These are phyloP conservation scores for Drosophila orena DNA, from an alignment of 1,140 invertebrate genomes.

Conservation along the genomic window DNA sequence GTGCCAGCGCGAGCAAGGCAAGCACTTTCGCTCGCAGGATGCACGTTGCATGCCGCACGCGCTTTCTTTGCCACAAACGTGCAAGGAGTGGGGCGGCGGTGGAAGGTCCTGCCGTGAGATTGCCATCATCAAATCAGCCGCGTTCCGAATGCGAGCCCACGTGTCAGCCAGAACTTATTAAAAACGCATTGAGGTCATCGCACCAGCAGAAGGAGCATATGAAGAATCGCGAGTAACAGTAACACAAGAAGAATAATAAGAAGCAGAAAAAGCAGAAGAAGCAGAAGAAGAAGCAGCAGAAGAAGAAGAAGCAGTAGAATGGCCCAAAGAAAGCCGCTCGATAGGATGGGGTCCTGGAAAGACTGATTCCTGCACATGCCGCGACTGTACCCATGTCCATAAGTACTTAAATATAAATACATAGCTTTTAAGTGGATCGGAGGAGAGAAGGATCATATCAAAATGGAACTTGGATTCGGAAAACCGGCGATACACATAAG, in stretches of 20 bases:
- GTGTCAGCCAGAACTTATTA: conserved; percentile 61
- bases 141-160: conserved; percentile 6
- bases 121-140: conserved; percentile 70
- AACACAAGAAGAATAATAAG: neutral
- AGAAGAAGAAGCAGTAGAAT: neutral
- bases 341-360: neutral
- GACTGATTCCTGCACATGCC: neutral
- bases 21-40: conserved; percentile 53
- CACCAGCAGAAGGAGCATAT: conserved; percentile 6
- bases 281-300: neutral
- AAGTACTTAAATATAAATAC: too few species aligned
- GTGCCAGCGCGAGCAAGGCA: conserved; percentile 12
- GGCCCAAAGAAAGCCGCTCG: neutral
- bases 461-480: too few species aligned
- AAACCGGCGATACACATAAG: too few species aligned
- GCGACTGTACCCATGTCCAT: too few species aligned
- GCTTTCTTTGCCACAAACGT: conserved; percentile 31
- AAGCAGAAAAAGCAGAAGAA: too few species aligned
- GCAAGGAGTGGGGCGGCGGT: neutral
- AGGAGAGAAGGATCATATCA: too few species aligned
- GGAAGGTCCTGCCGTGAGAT: conserved; percentile 57
- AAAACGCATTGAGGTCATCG: conserved; percentile 70
- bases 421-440: too few species aligned
- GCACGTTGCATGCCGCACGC: conserved; percentile 67
- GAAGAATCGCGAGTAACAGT: conserved; percentile 18